A percentile compares a stretch with the other conserved stretches of the same genome.
Evolutionary conservation across 2,888 invertebrate species (phyloP).

Genomic region (Torymus aiolomorphi): DNA sequence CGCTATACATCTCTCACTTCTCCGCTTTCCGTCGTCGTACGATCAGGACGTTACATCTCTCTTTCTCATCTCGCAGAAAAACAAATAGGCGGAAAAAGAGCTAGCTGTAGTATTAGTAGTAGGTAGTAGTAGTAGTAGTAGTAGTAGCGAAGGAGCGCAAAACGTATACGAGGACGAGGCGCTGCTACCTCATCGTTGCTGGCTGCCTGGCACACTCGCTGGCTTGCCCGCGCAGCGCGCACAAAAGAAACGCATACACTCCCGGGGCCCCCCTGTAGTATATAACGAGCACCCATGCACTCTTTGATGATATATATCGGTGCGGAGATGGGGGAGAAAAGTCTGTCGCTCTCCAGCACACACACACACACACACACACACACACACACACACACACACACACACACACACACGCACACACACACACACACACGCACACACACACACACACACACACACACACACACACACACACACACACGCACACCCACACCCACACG

Average conservation of each 20-base stretch:
- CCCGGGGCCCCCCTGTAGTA: conserved; percentile 1
- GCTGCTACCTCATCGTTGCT: too few relatives aligned
- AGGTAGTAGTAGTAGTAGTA: too few relatives aligned
- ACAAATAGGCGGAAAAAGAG: too few relatives aligned
- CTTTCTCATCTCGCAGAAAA: too few relatives aligned
- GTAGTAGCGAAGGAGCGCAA: conserved; percentile 7
- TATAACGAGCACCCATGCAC: conserved; percentile 47
- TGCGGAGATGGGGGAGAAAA: conserved; percentile 41
- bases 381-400: not conserved
- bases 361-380: not conserved
- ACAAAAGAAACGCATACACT: conserved; percentile 30
- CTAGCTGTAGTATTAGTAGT: not conserved
- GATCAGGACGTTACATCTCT: too few relatives aligned
- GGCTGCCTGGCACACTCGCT: too few relatives aligned
- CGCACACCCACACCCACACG: too few relatives aligned
- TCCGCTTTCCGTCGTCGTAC: too few relatives aligned
- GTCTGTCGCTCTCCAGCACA: conserved; percentile 17
- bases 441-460: not conserved
- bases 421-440: not conserved
- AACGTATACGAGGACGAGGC: not conserved
- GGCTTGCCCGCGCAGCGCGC: too few relatives aligned
- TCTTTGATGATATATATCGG: conserved; percentile 50
- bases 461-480: not conserved
- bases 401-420: not conserved
- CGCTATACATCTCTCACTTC: too few relatives aligned